Percentiles rank a stretch among this genome's conserved stretches.
These are phyloP conservation scores for Cnemophilus loriae DNA, from an alignment of 2,113 vertebrate species.

Conservation along the genomic window DNA sequence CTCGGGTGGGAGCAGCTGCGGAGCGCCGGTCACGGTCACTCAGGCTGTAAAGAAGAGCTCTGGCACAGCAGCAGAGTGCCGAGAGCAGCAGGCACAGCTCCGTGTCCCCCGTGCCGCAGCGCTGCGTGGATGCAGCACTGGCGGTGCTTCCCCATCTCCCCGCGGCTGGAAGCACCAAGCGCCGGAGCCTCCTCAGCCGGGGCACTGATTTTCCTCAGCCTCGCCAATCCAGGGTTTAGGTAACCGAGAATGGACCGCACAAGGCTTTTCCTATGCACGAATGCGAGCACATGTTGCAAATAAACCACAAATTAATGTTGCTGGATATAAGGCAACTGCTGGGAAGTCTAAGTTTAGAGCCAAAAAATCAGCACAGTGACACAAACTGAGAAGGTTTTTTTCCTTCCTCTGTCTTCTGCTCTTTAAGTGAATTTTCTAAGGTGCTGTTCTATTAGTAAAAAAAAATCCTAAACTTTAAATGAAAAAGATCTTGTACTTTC, in stretches of 20 bases:
- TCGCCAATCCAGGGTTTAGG: fast-evolving
- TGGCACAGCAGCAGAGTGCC: neutral
- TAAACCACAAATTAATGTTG: neutral
- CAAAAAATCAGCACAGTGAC: neutral
- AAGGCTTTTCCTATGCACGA: neutral
- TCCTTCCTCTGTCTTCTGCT: neutral
- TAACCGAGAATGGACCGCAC: fast-evolving
- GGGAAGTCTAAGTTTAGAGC: neutral
- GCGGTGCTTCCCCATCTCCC: fast-evolving
- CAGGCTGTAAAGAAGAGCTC: fast-evolving
- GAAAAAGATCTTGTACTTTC: neutral
- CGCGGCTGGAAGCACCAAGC: fast-evolving
- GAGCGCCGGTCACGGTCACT: fast-evolving
- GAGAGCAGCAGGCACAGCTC: neutral
- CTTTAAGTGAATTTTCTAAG: neutral
- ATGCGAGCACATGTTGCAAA: neutral
- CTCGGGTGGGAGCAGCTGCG: fast-evolving
- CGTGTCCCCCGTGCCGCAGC: fast-evolving
- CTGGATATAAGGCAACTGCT: neutral
- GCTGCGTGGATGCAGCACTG: fast-evolving
- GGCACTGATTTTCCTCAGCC: neutral
- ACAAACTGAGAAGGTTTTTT: neutral
- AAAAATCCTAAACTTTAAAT: neutral
- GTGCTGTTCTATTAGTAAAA: neutral
- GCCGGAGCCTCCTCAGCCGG: neutral